Percentiles rank a stretch among this genome's conserved stretches.
These are phyloP conservation scores for Paralichthys olivaceus DNA, from an alignment of 2,113 vertebrate genomes.

Conservation along the genomic window DNA sequence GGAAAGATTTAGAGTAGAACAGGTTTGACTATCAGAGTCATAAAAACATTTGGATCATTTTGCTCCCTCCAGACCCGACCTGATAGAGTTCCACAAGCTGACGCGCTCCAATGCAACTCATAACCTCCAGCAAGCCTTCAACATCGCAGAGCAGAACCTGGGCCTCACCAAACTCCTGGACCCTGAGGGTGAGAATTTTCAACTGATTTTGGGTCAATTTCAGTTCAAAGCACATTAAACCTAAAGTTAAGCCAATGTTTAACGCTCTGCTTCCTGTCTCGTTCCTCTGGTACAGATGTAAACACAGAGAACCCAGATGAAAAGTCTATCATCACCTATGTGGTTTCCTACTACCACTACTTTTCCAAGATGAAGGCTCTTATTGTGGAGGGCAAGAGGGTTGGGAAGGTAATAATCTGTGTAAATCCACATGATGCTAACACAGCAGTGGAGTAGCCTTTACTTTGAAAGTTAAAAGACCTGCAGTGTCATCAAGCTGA, in stretches of 20 bases:
- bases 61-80: slow-evolving; percentile 84
- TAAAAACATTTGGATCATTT: background rate
- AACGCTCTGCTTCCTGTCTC: slow-evolving; percentile 3
- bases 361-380: slow-evolving; percentile 99
- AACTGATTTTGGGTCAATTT: background rate
- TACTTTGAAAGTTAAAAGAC: background rate
- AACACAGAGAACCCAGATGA: slow-evolving; percentile 96
- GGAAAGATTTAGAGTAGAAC: background rate
- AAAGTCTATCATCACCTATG: slow-evolving; percentile 98
- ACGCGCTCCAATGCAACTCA: slow-evolving; percentile 93
- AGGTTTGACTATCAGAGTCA: background rate
- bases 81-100: slow-evolving; percentile 93
- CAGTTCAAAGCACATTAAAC: background rate
- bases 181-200: slow-evolving; percentile 87
- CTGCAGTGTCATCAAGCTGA: background rate
- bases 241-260: background rate
- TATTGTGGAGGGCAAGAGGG: slow-evolving; percentile 95
- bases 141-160: slow-evolving; percentile 90
- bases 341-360: slow-evolving; percentile 97
- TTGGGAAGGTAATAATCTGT: slow-evolving; percentile 88
- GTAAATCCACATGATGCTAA: too few relatives aligned
- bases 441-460: background rate
- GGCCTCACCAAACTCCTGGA: slow-evolving; percentile 94
- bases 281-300: slow-evolving; percentile 83
- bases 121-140: slow-evolving; percentile 96